These are phyloP conservation scores for Eupithecia exiguata DNA, from an alignment of 2,888 invertebrate genomes.

Conservation along the genomic window DNA sequence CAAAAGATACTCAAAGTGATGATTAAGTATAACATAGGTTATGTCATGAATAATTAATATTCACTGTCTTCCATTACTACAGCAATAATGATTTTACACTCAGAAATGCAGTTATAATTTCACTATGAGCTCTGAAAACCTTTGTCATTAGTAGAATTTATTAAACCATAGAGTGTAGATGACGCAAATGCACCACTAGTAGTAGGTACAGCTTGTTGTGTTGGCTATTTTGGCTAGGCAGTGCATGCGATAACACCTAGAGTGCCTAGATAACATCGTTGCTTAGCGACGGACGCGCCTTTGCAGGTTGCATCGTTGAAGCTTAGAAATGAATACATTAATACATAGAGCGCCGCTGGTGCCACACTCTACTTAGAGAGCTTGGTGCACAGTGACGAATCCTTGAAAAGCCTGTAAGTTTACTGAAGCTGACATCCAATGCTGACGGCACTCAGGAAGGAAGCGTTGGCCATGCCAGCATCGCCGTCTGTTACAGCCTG, in stretches of 20 bases:
- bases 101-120: neutral
- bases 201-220: neutral
- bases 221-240: neutral
- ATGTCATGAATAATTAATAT: neutral
- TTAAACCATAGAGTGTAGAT: neutral
- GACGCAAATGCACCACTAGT: neutral
- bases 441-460: conserved; percentile 66
- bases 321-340: neutral
- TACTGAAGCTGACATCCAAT: conserved; percentile 70
- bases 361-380: neutral
- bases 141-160: neutral
- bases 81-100: neutral
- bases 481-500: conserved; percentile 61
- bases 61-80: neutral
- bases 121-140: neutral
- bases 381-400: neutral
- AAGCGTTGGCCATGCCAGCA: conserved; percentile 71
- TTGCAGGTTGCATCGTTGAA: neutral
- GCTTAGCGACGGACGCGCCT: neutral
- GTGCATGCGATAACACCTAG: neutral
- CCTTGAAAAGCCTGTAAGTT: conserved; percentile 13
- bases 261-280: neutral
- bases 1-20: neutral
- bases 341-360: neutral
- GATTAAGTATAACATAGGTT: neutral